These are phyloP conservation scores for Venturia canescens DNA, from an alignment of 1,140 invertebrate genomes.

Conservation along the genomic window DNA sequence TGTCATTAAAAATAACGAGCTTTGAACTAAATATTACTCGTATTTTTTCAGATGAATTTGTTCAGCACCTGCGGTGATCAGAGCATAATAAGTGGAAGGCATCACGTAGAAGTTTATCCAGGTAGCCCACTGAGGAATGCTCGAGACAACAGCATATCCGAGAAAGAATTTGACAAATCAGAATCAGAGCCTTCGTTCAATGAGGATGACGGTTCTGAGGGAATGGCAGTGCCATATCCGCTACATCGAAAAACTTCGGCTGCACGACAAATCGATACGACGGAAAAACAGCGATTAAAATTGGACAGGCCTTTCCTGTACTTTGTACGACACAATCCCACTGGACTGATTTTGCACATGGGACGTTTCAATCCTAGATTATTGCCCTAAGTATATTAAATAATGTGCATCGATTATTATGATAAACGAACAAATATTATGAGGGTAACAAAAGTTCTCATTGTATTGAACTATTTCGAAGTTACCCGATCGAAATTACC, in stretches of 20 bases:
- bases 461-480: slow-evolving; percentile 4
- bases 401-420: slow-evolving; percentile 41
- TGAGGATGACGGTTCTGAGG: slow-evolving; percentile 28
- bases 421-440: slow-evolving; percentile 57
- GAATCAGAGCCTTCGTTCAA: background rate
- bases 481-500: slow-evolving; percentile 15
- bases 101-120: slow-evolving; percentile 88
- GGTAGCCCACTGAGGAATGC: slow-evolving; percentile 78
- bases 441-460: slow-evolving; percentile 46
- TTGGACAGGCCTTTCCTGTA: slow-evolving; percentile 91
- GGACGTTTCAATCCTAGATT: slow-evolving; percentile 90
- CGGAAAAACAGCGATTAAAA: slow-evolving; percentile 84
- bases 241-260: slow-evolving; percentile 54
- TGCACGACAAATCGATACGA: slow-evolving; percentile 82
- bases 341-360: slow-evolving; percentile 90
- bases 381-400: slow-evolving; percentile 77
- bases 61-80: slow-evolving; percentile 89
- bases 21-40: no score
- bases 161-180: slow-evolving; percentile 17
- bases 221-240: slow-evolving; percentile 52
- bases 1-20: no score
- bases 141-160: slow-evolving; percentile 50
- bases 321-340: slow-evolving; percentile 91
- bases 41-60: slow-evolving; percentile 77
- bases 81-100: slow-evolving; percentile 81